Conservation (phyloP, 1,140 invertebrate species). For the Lucilia sericata region DNA sequence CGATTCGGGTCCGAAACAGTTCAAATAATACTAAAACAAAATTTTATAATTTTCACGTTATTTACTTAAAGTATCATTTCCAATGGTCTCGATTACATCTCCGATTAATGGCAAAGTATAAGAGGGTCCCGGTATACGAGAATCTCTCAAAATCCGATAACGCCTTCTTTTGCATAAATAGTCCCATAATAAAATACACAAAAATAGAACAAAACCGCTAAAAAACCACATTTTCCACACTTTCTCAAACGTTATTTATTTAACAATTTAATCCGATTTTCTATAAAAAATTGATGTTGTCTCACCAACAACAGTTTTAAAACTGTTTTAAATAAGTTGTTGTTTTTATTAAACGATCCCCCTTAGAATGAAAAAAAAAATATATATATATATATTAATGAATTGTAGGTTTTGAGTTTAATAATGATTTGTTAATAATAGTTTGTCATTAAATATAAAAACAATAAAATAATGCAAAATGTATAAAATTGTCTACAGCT, state of each 20-base stretch:
- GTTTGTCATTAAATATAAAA: neutral
- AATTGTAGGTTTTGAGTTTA: neutral
- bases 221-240: neutral
- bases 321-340: constrained; percentile 11
- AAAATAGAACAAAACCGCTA: constrained; percentile 40
- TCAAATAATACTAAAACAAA: no score
- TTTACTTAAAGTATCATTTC: constrained; percentile 54
- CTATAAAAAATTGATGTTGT: neutral
- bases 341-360: neutral
- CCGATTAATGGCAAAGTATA: constrained; percentile 52
- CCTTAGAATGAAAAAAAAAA: no score
- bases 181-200: constrained; percentile 52
- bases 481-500: no score
- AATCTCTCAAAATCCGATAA: constrained; percentile 49
- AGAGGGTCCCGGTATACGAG: constrained; percentile 51
- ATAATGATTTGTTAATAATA: neutral
- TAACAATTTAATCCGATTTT: neutral
- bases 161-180: constrained; percentile 52
- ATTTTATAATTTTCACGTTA: neutral
- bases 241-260: no score
- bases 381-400: no score
- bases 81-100: constrained; percentile 50
- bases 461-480: no score
- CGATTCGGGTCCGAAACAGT: no score
- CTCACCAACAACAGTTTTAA: neutral